Evolutionary conservation across 2,113 vertebrate genomes (phyloP), one percentile per base, ranked within the genome.

Genomic region (Actenoides hombroni): DNA sequence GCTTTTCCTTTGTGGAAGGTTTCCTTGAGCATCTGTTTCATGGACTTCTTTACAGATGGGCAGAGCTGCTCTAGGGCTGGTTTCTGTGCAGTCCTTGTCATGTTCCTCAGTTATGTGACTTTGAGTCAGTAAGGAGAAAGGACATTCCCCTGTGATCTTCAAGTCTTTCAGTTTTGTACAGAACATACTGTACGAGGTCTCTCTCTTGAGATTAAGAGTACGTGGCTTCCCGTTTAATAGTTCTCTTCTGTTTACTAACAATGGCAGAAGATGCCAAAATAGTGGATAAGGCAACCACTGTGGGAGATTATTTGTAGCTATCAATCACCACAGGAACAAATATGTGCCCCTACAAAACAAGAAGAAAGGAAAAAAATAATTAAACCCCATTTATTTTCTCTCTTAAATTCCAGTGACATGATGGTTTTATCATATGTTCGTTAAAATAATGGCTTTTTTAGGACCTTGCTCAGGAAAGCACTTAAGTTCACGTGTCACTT

Each of bases 161-260:
- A 99, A 98, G 48, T 99, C 99, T 96, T 99, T 99, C 92, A 99
- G 98, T 98, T 99, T 99, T 54, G 99, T 98, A 97, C 99, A 99
- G 97, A 99, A 99, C 99, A 99, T 99, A 85, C 70, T 98, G 98
- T 17, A 75, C 2, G 0, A 46, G 89, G 29, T 67, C 39, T 78
- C 26, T 83, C 40, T 92, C 73, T 67, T 75, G 79, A 94, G 91
- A 79, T 29, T 86, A 76, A 63, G 35, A 90, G 35, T 88, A 86
- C 25, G 91, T 78, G 71, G 78, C 35, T 96, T 76, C 86, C 29
- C 1, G 51, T 79, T 95, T 65, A 93, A 70, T 69, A 85, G 83
- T 70, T 86, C 69, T 83, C 67, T 90, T 95, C 79, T 93, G 70
- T 91, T 94, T 95, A 94, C 77, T 65, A 92, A 78, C 70, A 95